Percentiles rank a stretch among this genome's conserved stretches.
These are phyloP conservation scores for Drosophila sordidapex DNA, from an alignment of 2,888 invertebrate genomes.

Conservation along the genomic window DNA sequence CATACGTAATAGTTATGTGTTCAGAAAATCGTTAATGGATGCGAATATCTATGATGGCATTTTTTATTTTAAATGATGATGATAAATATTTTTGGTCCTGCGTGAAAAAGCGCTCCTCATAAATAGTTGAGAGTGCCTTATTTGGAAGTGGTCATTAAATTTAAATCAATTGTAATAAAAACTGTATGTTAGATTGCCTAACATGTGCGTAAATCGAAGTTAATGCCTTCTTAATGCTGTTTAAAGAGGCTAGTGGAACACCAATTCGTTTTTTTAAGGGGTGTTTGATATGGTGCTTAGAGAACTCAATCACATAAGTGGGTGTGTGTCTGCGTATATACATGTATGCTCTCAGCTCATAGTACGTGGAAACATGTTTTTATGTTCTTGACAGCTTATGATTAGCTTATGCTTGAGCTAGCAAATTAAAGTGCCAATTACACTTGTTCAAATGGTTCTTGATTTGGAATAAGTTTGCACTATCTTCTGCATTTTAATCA, in stretches of 20 bases:
- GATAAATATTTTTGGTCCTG: background rate
- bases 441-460: background rate
- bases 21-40: background rate
- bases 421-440: too few species aligned
- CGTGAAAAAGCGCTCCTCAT: conserved; percentile 6
- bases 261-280: background rate
- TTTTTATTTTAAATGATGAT: conserved; percentile 26
- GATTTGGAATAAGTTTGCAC: background rate
- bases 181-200: conserved; percentile 1
- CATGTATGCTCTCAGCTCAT: background rate
- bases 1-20: background rate
- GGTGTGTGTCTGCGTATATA: background rate
- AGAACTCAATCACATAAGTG: background rate
- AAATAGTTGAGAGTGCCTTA: conserved; percentile 11
- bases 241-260: background rate
- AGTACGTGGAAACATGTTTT: background rate
- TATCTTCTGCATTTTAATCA: background rate
- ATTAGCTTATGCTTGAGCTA: too few species aligned
- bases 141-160: conserved; percentile 19
- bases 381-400: background rate
- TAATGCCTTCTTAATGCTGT: background rate
- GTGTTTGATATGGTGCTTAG: background rate
- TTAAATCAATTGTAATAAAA: conserved; percentile 21
- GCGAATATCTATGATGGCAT: background rate
- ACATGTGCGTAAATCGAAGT: conserved; percentile 4